Evolutionary conservation across 1,140 invertebrate species (phyloP), one percentile per base, ranked within the genome.

Genomic region (Ips typographus): DNA sequence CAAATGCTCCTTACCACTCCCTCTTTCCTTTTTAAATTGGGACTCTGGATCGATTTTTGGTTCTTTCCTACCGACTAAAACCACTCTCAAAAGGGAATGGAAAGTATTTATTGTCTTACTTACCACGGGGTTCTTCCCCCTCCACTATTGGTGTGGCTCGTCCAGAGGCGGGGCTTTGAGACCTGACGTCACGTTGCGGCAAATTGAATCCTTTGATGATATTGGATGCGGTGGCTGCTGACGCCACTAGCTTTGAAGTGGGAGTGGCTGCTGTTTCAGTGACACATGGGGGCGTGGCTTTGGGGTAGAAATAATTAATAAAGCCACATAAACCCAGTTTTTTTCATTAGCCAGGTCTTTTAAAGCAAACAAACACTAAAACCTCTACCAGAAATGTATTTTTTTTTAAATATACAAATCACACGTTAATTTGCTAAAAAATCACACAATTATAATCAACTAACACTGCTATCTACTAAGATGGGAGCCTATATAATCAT

Each of bases 1-100:
- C 52, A 99, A 84, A 74, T 95, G 89, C 57, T 93, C 90, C 76
- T 98, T 98, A 7, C 86, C 86, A 22, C 84, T 82, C 1, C 85
- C 88, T 71, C 93, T 84, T 79, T 94, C 90, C 76, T 88, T 89
- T 62, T 88, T 83, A 78, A 92, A 98, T 71, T 89, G 78, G 47
- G 76, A 76, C 8, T 83, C 76, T 2, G 83, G 79, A 75, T 89
- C 86, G 38, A 81, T 57, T 77, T 86, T 88, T 47, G 81, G 84
- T 61, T 88, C 86, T 59, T 79, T 83, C n/a, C 76, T 61, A 22
- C 63, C 60, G 8, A 51, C 59, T 65, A 63, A 56, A 41, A 49
- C 44, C 44, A 49, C 2, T 6, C 3, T 22, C 44, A 22, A 2
- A 56, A 37, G 22, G 22, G 22, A 37, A 56, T 56, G 53, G 3